These are phyloP conservation scores for Anthopleura xanthogrammica DNA, from an alignment of 92 coral and sea anemone species.

Conservation along the genomic window DNA sequence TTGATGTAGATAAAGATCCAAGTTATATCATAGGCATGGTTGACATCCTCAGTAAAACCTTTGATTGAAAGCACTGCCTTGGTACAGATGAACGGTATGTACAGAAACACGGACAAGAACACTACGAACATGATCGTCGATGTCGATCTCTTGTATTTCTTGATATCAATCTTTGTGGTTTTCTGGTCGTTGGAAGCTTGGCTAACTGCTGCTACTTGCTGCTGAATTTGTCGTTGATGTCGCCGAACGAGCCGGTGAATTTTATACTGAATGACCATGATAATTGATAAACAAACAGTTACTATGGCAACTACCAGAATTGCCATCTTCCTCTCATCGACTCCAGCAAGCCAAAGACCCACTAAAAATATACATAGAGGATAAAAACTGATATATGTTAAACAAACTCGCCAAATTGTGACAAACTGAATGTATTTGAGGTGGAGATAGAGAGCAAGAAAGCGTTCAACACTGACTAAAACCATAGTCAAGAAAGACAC, in stretches of 20 bases:
- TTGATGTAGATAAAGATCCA: constrained; percentile 12
- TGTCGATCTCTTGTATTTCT: constrained; percentile 2
- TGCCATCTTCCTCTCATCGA: constrained; percentile 10
- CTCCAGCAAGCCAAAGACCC: constrained; percentile 12
- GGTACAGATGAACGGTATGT: constrained; percentile 7
- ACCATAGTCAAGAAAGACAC: constrained; percentile 17
- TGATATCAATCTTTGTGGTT: neutral
- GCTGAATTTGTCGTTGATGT: constrained; percentile 2
- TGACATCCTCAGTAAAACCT: constrained; percentile 18
- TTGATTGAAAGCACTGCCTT: constrained; percentile 9
- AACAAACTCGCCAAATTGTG: neutral
- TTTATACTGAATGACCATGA: neutral
- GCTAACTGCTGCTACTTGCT: neutral
- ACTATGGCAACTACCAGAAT: neutral
- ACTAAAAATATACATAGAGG: neutral
- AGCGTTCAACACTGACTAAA: constrained; percentile 10
- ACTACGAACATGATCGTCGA: constrained; percentile 4
- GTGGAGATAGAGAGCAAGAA: constrained; percentile 7
- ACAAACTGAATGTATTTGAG: neutral
- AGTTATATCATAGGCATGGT: constrained; percentile 4
- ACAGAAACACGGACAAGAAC: constrained; percentile 1
- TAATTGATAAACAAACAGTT: neutral
- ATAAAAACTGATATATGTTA: neutral
- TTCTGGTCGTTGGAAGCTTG: neutral
- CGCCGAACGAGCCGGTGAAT: constrained; percentile 1